phyloP scores from a whole-genome alignment of 2,113 vertebrate species.

The Leucopsar rothschildi region DNA sequence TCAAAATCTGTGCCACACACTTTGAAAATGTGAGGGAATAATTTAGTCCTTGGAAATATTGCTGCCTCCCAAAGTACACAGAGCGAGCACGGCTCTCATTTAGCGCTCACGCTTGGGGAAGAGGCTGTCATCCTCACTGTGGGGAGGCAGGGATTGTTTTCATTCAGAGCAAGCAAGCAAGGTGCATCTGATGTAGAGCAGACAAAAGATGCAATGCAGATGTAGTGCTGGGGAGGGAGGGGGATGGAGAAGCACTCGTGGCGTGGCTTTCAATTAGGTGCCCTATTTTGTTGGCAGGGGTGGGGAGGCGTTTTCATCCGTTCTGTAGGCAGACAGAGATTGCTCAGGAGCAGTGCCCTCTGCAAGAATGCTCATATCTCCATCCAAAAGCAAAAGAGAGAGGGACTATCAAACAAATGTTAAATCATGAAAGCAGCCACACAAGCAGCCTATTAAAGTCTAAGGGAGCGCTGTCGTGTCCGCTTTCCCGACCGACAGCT shows the following conservation, averaged over 20 bases:
- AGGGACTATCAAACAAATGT: neutral
- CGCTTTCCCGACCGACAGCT: neutral
- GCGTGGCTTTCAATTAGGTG: slow-evolving; percentile 22
- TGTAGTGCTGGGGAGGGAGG: neutral
- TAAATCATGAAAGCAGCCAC: slow-evolving; percentile 6
- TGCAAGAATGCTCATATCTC: neutral
- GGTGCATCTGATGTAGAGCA: neutral
- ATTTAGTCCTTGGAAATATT: neutral
- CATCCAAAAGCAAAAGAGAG: neutral
- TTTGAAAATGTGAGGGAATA: slow-evolving; percentile 14
- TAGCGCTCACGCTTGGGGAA: neutral
- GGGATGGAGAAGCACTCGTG: neutral
- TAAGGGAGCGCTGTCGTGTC: fast-evolving
- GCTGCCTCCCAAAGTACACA: neutral
- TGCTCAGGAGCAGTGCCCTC: neutral
- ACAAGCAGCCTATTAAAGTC: neutral
- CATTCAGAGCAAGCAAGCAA: neutral
- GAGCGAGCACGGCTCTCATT: neutral
- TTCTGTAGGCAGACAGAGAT: neutral
- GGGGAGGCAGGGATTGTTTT: slow-evolving; percentile 6
- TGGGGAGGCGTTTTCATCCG: neutral
- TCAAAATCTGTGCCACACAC: neutral
- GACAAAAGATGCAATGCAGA: neutral
- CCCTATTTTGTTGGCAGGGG: neutral
- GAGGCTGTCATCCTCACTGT: neutral